Conservation (phyloP, 2,113 vertebrate species). For the Pedetes capensis region DNA sequence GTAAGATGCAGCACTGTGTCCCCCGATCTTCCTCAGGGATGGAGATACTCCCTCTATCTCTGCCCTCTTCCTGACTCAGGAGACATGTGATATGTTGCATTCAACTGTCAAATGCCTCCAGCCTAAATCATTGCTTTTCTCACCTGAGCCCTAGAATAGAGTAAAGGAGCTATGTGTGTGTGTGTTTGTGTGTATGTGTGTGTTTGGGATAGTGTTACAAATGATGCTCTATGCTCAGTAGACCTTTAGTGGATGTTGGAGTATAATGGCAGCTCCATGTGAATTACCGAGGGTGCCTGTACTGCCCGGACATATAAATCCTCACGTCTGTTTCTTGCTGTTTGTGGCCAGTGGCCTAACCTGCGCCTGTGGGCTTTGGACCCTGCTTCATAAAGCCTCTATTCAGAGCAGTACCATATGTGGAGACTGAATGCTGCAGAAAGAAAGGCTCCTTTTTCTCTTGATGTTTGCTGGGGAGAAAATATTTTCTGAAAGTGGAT, state of each 20-base stretch:
- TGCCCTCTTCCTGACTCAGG: fast-evolving
- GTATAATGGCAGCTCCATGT: background rate
- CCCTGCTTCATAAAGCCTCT: constrained; percentile 77
- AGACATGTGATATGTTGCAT: background rate
- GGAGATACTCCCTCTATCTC: background rate
- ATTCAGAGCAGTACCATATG: constrained; percentile 70
- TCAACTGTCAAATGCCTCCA: background rate
- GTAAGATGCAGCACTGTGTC: background rate
- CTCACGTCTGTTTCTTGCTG: constrained; percentile 57
- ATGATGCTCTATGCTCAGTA: background rate
- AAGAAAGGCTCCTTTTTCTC: constrained; percentile 69
- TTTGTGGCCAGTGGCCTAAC: constrained; percentile 69
- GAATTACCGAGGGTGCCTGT: constrained; percentile 24
- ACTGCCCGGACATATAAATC: constrained; percentile 35
- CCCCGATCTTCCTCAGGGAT: background rate
- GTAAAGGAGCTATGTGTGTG: constrained; percentile 49
- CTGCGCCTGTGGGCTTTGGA: constrained; percentile 49
- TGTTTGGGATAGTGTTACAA: background rate
- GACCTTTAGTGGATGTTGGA: background rate
- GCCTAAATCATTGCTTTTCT: background rate
- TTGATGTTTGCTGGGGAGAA: constrained; percentile 55
- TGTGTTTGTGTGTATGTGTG: background rate
- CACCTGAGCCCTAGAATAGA: background rate
- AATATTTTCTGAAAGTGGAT: constrained; percentile 55
- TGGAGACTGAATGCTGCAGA: background rate